Base-by-base conservation (phyloP, 2,888 invertebrate species). In the Dolichomitus sp. region DNA sequence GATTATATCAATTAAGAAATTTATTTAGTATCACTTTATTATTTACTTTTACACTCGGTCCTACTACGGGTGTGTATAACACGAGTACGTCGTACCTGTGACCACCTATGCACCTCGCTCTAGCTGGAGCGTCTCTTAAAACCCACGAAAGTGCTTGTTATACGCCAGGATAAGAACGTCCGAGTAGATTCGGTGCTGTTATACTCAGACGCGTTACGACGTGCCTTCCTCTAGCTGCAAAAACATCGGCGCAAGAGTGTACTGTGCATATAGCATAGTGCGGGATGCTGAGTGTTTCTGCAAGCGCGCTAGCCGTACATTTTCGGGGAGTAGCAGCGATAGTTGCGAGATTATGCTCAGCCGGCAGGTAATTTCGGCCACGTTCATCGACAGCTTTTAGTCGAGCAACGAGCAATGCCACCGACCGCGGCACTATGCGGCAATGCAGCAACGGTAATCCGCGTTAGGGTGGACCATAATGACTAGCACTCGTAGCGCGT, bases 301-400 rank as follows among this genome's bases (percentile, higher is more conserved):
- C 37, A 12, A 33, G 48, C 9, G 11, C 48, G 14, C 17, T 30
- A 48, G 40, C 14, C 14, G 19, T 17, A 54, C 40, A 50, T 65
- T 65, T 57, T 66, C 37, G 48, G 40, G 30, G 40, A n/a, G 33
- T 19, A 59, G 48, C 37, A 27, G 37, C 40, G 42, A 59, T 61
- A 61, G 33, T 23, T 23, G 59, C 19, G 37, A 77, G 77, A 81
- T 77, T 77, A 76, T 59, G 72, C 59, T 48, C n/a, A 76, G 52
- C 42, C 76, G 48, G 23, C 33, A 45, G 66, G 72, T 72, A 77
- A 81, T 81, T 81, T 68, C 68, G 40, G 54, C 45, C 54, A 50
- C 77, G 59, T 73, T 77, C 66, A 77, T 77, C 72, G 77, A 77
- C 77, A 77, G 77, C 70, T 81, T 72, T 80, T 69, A 33, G 42